A percentile compares a stretch with the other conserved stretches of the same genome.
Evolutionary conservation across 2,113 vertebrate genomes (phyloP).

Genomic region (Phyllostomus discolor): DNA sequence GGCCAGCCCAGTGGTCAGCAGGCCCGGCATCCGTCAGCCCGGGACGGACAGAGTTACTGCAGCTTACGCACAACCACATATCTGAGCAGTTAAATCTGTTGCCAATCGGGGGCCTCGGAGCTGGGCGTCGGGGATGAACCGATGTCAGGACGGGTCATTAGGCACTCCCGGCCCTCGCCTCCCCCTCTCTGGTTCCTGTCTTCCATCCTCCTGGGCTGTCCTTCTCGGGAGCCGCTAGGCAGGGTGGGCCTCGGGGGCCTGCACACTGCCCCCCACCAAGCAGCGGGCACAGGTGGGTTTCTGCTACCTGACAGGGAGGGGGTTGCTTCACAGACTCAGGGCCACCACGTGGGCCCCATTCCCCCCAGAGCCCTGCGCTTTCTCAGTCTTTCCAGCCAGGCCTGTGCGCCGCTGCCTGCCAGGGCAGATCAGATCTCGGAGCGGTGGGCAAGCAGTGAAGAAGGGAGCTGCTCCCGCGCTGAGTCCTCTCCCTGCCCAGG

Average conservation of each 20-base stretch:
- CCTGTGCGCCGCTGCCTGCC: not conserved
- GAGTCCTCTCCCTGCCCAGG: not conserved
- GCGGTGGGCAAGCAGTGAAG: not conserved
- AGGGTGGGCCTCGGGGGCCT: not conserved
- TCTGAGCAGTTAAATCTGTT: conserved; percentile 31
- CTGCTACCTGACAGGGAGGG: not conserved
- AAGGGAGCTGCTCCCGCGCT: not conserved
- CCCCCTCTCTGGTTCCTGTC: not conserved
- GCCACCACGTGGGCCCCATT: not conserved
- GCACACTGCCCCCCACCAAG: not conserved
- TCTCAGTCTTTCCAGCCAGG: too few relatives aligned
- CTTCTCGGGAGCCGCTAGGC: not conserved
- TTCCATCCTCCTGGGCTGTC: not conserved
- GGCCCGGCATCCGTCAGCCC: conserved; percentile 38
- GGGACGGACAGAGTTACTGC: conserved; percentile 48
- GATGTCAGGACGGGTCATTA: conserved; percentile 16
- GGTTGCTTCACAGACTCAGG: not conserved
- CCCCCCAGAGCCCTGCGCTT: not conserved
- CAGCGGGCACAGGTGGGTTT: not conserved
- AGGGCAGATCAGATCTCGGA: too few relatives aligned
- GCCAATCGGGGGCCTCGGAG: not conserved
- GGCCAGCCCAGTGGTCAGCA: not conserved
- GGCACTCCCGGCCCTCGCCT: not conserved
- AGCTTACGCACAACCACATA: not conserved
- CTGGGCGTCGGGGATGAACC: not conserved